A percentile compares a stretch with the other conserved stretches of the same genome.
Evolutionary conservation across 2,113 vertebrate species (phyloP).

Genomic region (Bostrychus sinensis): DNA sequence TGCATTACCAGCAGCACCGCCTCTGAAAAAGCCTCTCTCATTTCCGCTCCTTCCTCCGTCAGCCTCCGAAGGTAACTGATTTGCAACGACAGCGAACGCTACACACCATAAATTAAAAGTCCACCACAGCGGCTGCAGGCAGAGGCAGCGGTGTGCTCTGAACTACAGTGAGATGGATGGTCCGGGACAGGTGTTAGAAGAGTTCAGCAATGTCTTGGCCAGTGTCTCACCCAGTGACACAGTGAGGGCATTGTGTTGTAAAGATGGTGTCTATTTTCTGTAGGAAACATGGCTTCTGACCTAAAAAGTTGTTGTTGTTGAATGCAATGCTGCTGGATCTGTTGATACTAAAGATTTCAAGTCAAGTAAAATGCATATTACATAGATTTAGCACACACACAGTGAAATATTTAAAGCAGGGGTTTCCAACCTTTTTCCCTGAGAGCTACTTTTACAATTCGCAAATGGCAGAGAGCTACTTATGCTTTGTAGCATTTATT

Average conservation of each 20-base stretch:
- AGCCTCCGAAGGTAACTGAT: slow-evolving; percentile 31
- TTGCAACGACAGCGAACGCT: slow-evolving; percentile 30
- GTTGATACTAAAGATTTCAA: no score
- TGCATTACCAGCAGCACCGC: slow-evolving; percentile 30
- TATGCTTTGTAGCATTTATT: no score
- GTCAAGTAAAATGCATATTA: no score
- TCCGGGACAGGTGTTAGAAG: slow-evolving; percentile 37
- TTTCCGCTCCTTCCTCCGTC: slow-evolving; percentile 20
- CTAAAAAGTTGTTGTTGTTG: no score
- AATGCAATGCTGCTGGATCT: no score
- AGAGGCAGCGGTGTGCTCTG: slow-evolving; percentile 4
- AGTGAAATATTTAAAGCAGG: no score
- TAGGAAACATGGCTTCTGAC: neutral
- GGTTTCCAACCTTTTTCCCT: no score
- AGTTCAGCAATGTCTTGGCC: no score
- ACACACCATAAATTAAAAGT: slow-evolving; percentile 21
- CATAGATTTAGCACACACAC: no score
- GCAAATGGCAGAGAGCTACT: no score
- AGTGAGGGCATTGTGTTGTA: slow-evolving; percentile 20
- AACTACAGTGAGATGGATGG: slow-evolving; percentile 32
- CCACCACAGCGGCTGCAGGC: neutral
- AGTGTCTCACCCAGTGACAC: slow-evolving; percentile 28
- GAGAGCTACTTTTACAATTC: no score
- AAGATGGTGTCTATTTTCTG: neutral
- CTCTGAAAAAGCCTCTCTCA: slow-evolving; percentile 17